Base-by-base conservation (phyloP, 1,140 invertebrate genomes). In the Alviniconcha marisindica region DNA sequence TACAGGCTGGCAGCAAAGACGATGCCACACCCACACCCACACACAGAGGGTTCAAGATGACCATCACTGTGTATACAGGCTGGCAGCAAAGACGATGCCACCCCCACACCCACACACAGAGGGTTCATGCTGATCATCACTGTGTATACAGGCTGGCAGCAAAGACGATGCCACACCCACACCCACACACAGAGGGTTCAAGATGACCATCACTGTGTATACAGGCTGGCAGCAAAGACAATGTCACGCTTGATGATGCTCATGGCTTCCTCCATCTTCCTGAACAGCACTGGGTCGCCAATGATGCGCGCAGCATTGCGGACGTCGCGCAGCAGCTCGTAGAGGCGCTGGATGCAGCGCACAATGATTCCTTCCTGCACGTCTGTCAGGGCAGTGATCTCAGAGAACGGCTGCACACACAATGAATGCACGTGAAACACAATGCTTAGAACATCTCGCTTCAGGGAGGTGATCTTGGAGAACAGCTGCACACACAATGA, bases 351-450 rank as follows among this genome's bases (percentile, higher is more conserved):
- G 84, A 99, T 99, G 90, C 97, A 99, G 56, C 98, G 95, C 0
- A 99, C 98, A 89, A 99, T 99, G 56, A 99, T 97, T 3, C 99
- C 99, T 94, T 99, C 99, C 92, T 99, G 98, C 2, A 99, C 96
- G 85, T 98, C 97, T 0, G 98, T 99, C 63, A 98, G 93, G 79
- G 96, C 94, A 95, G 98, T 98, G 73, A 99, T 99, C 87, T 98
- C 96, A 0, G 96, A 95, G 93, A 99, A 99, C 0, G 97, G 96
- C 95, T 97, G 93, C 73, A 94, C 92, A 85, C 12, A 87, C 56
- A 87, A 83, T 48, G 44, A 10, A 48, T 18, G 44, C 44, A 48
- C 44, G 18, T 48, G 18, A 48, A 5, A 48, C n/a, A n/a, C n/a
- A n/a, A n/a, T n/a, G n/a, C n/a, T n/a, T n/a, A n/a, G n/a, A n/a